phyloP scores from a whole-genome alignment of 2,888 invertebrate species.

The Athripsodes cinereus region DNA sequence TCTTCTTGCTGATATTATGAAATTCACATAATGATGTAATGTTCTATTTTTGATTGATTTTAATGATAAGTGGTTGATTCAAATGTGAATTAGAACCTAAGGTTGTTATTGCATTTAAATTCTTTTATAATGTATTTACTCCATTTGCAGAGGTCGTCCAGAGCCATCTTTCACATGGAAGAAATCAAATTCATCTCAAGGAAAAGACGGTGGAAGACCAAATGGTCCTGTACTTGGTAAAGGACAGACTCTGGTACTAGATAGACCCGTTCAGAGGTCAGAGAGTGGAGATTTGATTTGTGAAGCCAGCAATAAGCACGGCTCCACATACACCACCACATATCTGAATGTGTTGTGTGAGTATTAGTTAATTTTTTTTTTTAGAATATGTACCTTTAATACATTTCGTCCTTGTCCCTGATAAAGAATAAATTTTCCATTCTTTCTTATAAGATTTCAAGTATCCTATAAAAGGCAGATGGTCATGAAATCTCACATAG shows the following conservation, averaged over 20 bases:
- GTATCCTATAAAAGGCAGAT: no score
- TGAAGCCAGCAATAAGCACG: conserved; percentile 74
- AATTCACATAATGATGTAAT: no score
- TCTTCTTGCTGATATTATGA: no score
- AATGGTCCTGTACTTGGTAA: conserved; percentile 36
- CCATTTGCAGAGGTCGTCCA: conserved; percentile 53
- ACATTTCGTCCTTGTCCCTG: no score
- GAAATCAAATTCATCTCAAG: conserved; percentile 46
- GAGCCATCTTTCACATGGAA: conserved; percentile 69
- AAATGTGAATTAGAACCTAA: background rate
- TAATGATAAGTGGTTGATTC: no score
- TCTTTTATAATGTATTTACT: background rate
- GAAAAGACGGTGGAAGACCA: conserved; percentile 3
- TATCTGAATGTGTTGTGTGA: conserved; percentile 80
- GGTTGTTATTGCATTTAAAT: background rate
- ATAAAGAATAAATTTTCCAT: no score
- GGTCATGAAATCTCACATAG: no score
- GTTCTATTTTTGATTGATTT: no score
- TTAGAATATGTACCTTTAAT: no score
- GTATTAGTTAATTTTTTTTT: conserved; percentile 34
- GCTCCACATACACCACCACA: conserved; percentile 61
- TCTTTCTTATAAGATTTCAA: no score
- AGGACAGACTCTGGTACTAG: conserved; percentile 53
- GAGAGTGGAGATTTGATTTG: conserved; percentile 76
- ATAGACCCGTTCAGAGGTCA: conserved; percentile 60